These are phyloP conservation scores for Hypselothyrea guttata DNA, from an alignment of 2,888 invertebrate species.

Conservation along the genomic window DNA sequence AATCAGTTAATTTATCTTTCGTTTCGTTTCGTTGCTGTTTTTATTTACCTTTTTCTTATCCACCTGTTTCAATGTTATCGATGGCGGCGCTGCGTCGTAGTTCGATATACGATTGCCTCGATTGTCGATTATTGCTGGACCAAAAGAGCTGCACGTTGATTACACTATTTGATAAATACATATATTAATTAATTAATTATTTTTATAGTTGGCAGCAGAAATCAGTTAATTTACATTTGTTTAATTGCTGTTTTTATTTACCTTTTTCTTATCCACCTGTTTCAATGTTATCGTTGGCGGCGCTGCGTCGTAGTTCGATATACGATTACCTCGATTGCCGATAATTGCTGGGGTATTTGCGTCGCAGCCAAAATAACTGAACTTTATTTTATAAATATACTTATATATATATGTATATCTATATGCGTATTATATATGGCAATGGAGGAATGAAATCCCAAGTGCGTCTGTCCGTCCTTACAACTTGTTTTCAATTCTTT, in stretches of 20 bases:
- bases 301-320: slow-evolving; percentile 30
- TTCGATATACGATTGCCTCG: too few relatives aligned
- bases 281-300: slow-evolving; percentile 25
- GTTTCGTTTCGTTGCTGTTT: too few relatives aligned
- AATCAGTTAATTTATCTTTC: too few relatives aligned
- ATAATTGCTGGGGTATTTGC: slow-evolving; percentile 34
- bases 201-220: too few relatives aligned
- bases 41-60: slow-evolving; percentile 8
- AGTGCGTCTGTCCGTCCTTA: slow-evolving; percentile 3
- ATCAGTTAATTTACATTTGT: too few relatives aligned
- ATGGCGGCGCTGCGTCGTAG: slow-evolving; percentile 32
- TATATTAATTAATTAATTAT: too few relatives aligned
- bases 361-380: slow-evolving; percentile 43
- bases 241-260: slow-evolving; percentile 1
- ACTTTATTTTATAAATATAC: slow-evolving; percentile 16
- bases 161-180: too few relatives aligned
- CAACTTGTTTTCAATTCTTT: slow-evolving; percentile 14
- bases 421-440: too few relatives aligned
- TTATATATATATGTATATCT: slow-evolving; percentile 23
- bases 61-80: slow-evolving; percentile 25
- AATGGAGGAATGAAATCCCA: slow-evolving; percentile 13
- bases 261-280: slow-evolving; percentile 16
- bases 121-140: slow-evolving; percentile 31
- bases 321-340: too few relatives aligned
- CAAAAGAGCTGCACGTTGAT: too few relatives aligned